These are phyloP conservation scores for Cyprinella venusta DNA, from an alignment of 2,797 vertebrate species.

Conservation along the genomic window DNA sequence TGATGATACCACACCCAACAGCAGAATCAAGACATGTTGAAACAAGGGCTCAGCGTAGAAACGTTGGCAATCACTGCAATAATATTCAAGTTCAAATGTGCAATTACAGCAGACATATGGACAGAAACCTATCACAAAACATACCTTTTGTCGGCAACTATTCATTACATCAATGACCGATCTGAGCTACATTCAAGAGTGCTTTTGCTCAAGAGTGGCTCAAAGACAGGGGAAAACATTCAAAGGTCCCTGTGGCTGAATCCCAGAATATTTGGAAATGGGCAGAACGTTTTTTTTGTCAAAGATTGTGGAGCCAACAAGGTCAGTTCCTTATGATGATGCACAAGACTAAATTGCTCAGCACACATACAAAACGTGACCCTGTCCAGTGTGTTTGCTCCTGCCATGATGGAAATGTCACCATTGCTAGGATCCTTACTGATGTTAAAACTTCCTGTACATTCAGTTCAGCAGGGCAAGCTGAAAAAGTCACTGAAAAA, in stretches of 20 bases:
- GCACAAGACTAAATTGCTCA: constrained; percentile 29
- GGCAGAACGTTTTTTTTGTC: constrained; percentile 10
- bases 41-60: no score
- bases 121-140: constrained; percentile 21
- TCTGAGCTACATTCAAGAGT: constrained; percentile 34
- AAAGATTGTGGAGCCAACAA: constrained; percentile 31
- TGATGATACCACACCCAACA: no score
- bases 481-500: constrained; percentile 41
- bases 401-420: no score
- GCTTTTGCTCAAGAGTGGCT: constrained; percentile 1
- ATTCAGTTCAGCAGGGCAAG: constrained; percentile 28
- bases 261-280: constrained; percentile 9
- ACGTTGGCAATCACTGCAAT: no score
- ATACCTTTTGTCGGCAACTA: constrained; percentile 18
- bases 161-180: constrained; percentile 15
- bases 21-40: no score
- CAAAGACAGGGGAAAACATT: constrained; percentile 37
- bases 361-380: no score
- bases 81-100: no score
- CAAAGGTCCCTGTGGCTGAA: constrained; percentile 14
- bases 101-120: constrained; percentile 36
- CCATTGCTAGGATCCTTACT: no score
- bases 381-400: no score
- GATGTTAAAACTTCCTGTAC: no score
- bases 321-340: constrained; percentile 18